Percentiles rank a stretch among this genome's conserved stretches.
phyloP scores from a whole-genome alignment of 2,797 vertebrate species.

The Anisognathus igniventris region DNA sequence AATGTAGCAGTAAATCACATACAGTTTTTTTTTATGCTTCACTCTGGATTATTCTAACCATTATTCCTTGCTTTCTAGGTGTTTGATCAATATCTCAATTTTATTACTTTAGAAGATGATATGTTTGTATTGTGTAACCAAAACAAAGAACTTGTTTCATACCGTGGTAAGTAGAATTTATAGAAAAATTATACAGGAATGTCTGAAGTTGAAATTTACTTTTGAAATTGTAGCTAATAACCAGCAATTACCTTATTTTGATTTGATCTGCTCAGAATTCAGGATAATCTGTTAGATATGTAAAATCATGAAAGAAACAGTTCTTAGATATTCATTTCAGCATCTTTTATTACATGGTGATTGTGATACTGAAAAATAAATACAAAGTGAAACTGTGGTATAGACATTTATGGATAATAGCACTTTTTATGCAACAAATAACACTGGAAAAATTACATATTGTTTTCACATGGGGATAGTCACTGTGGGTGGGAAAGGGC shows the following conservation, averaged over 20 bases:
- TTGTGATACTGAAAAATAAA: background rate
- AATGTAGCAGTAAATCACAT: background rate
- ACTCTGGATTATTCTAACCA: background rate
- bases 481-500: background rate
- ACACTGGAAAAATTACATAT: rapidly evolving
- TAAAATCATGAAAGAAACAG: background rate
- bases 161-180: slow-evolving; percentile 83
- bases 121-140: slow-evolving; percentile 97
- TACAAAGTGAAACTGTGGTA: background rate
- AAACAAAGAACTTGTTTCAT: slow-evolving; percentile 95
- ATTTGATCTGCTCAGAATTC: background rate
- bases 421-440: background rate
- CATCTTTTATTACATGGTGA: background rate
- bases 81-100: slow-evolving; percentile 98
- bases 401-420: background rate
- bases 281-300: background rate
- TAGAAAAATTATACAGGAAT: background rate
- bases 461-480: background rate
- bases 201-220: background rate
- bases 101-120: slow-evolving; percentile 97
- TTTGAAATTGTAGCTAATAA: background rate
- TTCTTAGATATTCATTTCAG: background rate
- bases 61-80: slow-evolving; percentile 77
- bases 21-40: background rate
- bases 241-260: background rate